These are phyloP conservation scores for Phortica variegata DNA, from an alignment of 1,140 invertebrate species.

Conservation along the genomic window DNA sequence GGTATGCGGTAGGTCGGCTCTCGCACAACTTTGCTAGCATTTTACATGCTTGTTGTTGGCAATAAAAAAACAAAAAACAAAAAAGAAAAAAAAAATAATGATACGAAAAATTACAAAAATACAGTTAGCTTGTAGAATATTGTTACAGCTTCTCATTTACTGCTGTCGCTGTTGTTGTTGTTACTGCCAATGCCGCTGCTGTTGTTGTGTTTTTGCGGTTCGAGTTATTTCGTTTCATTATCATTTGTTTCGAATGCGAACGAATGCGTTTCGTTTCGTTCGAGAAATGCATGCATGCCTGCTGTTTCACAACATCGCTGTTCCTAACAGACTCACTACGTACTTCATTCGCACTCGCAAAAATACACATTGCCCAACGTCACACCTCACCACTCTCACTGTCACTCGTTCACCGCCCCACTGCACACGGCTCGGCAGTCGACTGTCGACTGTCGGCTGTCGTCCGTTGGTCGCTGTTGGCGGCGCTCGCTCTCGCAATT, in stretches of 20 bases:
- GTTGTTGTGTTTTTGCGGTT: constrained; percentile 12
- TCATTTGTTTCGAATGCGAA: constrained; percentile 22
- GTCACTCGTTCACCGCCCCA: constrained; percentile 11
- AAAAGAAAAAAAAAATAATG: no score
- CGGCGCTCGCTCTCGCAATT: constrained; percentile 4
- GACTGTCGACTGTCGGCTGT: constrained; percentile 9
- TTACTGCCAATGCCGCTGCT: not conserved
- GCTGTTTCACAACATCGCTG: no score
- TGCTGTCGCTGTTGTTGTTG: constrained; percentile 5
- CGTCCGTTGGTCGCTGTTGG: not conserved
- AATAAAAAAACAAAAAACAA: no score
- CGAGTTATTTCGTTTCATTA: constrained; percentile 22
- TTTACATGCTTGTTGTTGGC: constrained; percentile 22
- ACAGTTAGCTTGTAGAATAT: no score
- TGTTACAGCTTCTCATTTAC: constrained; percentile 40
- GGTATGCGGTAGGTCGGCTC: constrained; percentile 24
- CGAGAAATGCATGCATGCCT: no score
- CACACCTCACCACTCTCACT: constrained; percentile 1
- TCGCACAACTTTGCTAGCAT: constrained; percentile 50
- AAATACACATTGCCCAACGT: no score
- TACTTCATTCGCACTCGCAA: no score
- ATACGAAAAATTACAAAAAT: no score
- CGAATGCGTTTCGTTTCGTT: constrained; percentile 41
- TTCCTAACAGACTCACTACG: no score
- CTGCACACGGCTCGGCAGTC: not conserved